phyloP scores from a whole-genome alignment of 1,140 invertebrate genomes.

The Micrasema longulum region DNA sequence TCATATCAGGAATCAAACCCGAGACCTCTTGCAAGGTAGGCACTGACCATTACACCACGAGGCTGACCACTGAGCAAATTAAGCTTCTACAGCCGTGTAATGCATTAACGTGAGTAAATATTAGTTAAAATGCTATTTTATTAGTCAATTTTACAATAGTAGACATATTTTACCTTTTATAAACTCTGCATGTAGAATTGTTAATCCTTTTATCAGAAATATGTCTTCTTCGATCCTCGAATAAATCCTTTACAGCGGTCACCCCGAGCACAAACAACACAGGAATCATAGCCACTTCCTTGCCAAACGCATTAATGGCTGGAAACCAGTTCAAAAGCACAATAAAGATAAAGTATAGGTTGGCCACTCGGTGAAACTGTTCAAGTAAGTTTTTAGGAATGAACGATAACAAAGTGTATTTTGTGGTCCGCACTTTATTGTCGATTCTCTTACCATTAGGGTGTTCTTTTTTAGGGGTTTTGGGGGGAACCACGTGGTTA shows the following conservation, averaged over 20 bases:
- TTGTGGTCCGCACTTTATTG: conserved; percentile 94
- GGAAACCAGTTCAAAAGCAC: conserved; percentile 96
- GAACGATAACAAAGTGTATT: conserved; percentile 95
- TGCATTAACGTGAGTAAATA: too few relatives aligned
- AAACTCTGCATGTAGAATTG: conserved; percentile 91
- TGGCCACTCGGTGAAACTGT: conserved; percentile 97
- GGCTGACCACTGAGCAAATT: too few relatives aligned
- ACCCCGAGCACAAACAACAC: conserved; percentile 94
- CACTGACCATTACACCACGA: too few relatives aligned
- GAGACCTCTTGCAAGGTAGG: too few relatives aligned
- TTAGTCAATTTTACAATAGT: too few relatives aligned
- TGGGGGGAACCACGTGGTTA: conserved; percentile 84
- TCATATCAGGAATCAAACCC: too few relatives aligned
- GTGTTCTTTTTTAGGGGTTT: conserved; percentile 81
- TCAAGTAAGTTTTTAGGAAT: conserved; percentile 97
- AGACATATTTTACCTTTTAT: conserved; percentile 75
- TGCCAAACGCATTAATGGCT: conserved; percentile 93
- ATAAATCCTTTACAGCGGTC: conserved; percentile 97
- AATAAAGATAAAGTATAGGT: conserved; percentile 98
- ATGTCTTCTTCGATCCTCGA: conserved; percentile 92
- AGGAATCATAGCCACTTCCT: conserved; percentile 95
- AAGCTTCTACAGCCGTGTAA: too few relatives aligned
- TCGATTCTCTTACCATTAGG: conserved; percentile 84
- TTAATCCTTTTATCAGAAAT: conserved; percentile 94
- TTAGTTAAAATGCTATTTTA: too few relatives aligned